Evolutionary conservation across 1,140 invertebrate species (phyloP).

Genomic region (Orius laevigatus): DNA sequence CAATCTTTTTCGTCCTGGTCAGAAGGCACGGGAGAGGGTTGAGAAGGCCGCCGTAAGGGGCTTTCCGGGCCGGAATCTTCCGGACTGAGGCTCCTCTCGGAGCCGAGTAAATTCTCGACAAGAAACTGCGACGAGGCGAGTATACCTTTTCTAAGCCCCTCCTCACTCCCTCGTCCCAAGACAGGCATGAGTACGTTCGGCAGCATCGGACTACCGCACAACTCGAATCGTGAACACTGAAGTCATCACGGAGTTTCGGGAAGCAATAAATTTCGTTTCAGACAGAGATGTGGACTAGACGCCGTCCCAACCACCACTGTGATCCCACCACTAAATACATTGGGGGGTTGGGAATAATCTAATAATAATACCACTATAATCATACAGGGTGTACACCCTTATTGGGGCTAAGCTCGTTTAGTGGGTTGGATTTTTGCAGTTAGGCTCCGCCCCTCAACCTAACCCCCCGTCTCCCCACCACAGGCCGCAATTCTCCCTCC

Average conservation of each 20-base stretch:
- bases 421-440: slow-evolving; percentile 16
- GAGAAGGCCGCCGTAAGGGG: neutral
- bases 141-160: neutral
- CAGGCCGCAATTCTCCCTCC: neutral
- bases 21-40: slow-evolving; percentile 3
- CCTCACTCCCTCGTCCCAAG: slow-evolving; percentile 3
- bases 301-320: slow-evolving; percentile 7
- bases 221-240: neutral
- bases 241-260: neutral
- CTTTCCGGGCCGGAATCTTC: slow-evolving; percentile 5
- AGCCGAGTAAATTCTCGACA: slow-evolving; percentile 9
- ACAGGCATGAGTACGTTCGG: slow-evolving; percentile 13
- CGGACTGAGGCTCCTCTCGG: slow-evolving; percentile 3
- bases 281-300: neutral
- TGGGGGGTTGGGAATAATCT: slow-evolving; percentile 13
- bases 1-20: slow-evolving; percentile 7
- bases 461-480: neutral
- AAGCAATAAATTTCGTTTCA: slow-evolving; percentile 1
- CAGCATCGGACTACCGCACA: slow-evolving; percentile 9
- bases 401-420: slow-evolving; percentile 16
- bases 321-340: slow-evolving; percentile 15
- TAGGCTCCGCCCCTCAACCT: slow-evolving; percentile 10
- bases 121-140: slow-evolving; percentile 11
- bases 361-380: slow-evolving; percentile 18
- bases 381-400: slow-evolving; percentile 15